phyloP scores from a whole-genome alignment of 2,797 vertebrate genomes.

The Botia almorhae region DNA sequence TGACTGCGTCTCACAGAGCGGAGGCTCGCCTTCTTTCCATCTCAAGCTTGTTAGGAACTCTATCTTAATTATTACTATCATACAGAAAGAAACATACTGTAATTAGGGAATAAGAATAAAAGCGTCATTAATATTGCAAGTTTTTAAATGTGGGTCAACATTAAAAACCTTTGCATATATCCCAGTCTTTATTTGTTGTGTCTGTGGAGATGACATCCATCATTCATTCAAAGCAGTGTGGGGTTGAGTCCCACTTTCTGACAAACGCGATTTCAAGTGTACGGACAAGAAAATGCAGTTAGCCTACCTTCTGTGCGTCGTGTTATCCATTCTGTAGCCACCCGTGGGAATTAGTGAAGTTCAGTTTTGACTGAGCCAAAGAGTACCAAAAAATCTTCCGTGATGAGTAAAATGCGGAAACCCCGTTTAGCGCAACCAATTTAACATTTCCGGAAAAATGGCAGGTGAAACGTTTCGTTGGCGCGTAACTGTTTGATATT shows the following conservation, averaged over 20 bases:
- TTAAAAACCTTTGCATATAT: background rate
- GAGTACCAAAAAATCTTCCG: background rate
- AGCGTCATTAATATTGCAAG: background rate
- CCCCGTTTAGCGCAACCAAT: too few relatives aligned
- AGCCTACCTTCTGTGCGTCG: background rate
- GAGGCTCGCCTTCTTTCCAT: constrained; percentile 1
- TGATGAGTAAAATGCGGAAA: background rate
- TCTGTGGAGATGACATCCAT: too few relatives aligned
- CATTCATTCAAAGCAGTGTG: too few relatives aligned
- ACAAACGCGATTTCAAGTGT: background rate
- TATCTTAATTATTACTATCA: background rate
- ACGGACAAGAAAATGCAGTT: background rate
- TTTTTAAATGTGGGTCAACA: background rate
- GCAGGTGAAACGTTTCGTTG: too few relatives aligned
- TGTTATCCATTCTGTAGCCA: background rate
- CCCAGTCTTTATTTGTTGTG: background rate
- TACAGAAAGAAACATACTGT: background rate
- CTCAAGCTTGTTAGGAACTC: constrained; percentile 33
- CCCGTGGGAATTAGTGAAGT: background rate
- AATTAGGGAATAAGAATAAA: background rate
- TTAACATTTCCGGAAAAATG: too few relatives aligned
- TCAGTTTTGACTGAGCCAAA: background rate
- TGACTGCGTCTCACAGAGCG: constrained; percentile 9
- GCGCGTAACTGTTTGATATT: too few relatives aligned
- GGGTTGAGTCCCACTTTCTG: background rate